Percentiles rank a stretch among this genome's conserved stretches.
Evolutionary conservation across 1,140 invertebrate genomes (phyloP).

Genomic region (Aphelenchoides fujianensis): DNA sequence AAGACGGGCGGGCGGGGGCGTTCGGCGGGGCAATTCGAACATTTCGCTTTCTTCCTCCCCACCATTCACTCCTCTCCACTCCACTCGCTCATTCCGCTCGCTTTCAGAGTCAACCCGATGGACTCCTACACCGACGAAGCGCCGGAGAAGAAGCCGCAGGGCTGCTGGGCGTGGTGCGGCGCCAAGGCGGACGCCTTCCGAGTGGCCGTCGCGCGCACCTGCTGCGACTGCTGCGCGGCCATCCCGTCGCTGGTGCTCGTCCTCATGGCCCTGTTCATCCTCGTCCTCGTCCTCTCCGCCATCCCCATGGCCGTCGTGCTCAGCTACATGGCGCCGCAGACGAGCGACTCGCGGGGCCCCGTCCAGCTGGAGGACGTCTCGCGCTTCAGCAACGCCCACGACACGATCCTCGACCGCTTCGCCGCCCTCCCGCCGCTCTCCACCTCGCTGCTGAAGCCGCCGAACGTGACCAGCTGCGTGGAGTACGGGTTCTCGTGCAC

Average conservation of each 20-base stretch:
- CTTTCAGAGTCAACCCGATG: neutral
- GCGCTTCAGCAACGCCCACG: conserved; percentile 7
- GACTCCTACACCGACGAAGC: neutral
- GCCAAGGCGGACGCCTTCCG: conserved; percentile 14
- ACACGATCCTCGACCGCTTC: conserved; percentile 3
- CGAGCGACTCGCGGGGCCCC: neutral
- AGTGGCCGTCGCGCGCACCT: conserved; percentile 24
- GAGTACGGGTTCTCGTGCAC: conserved; percentile 44
- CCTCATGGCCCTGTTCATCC: conserved; percentile 30
- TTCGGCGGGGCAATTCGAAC: neutral
- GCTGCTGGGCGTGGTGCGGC: conserved; percentile 18
- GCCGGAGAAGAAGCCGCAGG: neutral
- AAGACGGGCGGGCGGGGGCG: neutral
- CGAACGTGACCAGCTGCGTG: conserved; percentile 37
- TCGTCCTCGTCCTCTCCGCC: conserved; percentile 36
- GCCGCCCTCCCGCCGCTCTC: neutral
- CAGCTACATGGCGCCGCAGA: conserved; percentile 30
- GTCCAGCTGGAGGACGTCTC: neutral
- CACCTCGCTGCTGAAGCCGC: conserved; percentile 26
- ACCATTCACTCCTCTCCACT: neutral
- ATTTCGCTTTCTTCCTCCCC: neutral
- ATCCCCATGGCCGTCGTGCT: conserved; percentile 43
- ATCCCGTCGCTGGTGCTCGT: conserved; percentile 44
- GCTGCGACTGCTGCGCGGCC: conserved; percentile 37
- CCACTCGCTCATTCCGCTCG: neutral